Evolutionary conservation across 2,113 vertebrate genomes (phyloP).

Genomic region (Ctenomys sociabilis): DNA sequence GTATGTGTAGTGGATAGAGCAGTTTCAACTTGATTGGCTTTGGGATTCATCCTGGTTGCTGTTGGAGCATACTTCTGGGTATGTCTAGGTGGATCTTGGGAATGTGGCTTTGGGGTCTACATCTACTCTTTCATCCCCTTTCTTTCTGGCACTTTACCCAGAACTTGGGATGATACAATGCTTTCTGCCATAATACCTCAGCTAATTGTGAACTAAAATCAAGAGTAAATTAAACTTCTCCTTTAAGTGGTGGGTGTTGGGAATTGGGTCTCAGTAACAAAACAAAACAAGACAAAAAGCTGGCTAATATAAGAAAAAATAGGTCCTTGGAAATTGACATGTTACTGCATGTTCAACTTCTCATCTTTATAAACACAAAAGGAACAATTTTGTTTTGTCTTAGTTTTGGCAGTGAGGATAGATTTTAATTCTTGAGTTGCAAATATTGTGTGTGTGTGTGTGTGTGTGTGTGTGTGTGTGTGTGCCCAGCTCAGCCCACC

Average conservation of each 20-base stretch:
- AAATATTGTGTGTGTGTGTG: too few relatives aligned
- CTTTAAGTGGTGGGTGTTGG: not conserved
- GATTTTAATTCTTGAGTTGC: not conserved
- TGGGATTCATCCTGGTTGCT: not conserved
- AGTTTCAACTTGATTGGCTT: not conserved
- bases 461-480: too few relatives aligned
- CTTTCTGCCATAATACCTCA: not conserved
- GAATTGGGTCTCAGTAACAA: not conserved
- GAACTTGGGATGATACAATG: too few relatives aligned
- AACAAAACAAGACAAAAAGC: not conserved
- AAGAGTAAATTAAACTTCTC: not conserved
- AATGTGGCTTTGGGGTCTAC: not conserved
- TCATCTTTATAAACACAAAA: slow-evolving; percentile 29
- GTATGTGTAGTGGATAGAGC: not conserved
- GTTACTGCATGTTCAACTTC: not conserved
- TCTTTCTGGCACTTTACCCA: not conserved
- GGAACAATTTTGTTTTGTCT: slow-evolving; percentile 18
- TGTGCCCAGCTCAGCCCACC: too few relatives aligned
- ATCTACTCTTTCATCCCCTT: not conserved
- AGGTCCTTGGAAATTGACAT: not conserved
- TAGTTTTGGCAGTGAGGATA: not conserved
- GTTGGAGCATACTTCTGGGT: not conserved
- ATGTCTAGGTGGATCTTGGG: not conserved
- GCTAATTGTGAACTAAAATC: not conserved
- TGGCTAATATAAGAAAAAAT: not conserved